Evolutionary conservation across 2,888 invertebrate species (phyloP), one percentile per base, ranked within the genome.

Genomic region (Drosophila niveifrons): DNA sequence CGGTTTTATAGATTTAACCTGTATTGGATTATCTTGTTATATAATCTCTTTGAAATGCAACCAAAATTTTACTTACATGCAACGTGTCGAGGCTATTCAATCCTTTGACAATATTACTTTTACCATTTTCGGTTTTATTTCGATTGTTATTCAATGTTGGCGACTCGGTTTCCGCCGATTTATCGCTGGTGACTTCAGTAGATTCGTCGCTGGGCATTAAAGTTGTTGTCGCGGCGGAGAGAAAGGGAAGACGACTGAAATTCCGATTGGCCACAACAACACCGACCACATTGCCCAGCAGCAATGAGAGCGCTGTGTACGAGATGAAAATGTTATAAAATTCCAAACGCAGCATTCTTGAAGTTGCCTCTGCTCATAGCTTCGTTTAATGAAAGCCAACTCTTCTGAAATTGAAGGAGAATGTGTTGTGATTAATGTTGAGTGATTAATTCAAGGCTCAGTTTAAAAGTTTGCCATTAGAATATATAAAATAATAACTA

Each of bases 311-410:
- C 34, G 29, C 51, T 7, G 51, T 28, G 34, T 39, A 62, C 7
- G 57, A 23, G 10, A 74, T 34, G 10, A 74, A 47, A 7, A 52
- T n/a, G 6, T 59, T 59, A 63, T 39, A 56, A 4, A 69, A 31
- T 13, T 58, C 55, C 47, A 74, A 15, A 46, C 58, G 47, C 65
- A 52, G 58, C 75, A 78, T 75, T 31, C 50, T 75, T 62, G 6
- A 17, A 18, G 10, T 18, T 11, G 13, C n/a, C 11, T n/a, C 18
- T 48, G 61, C 29, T 50, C 78, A 74, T 75, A 56, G 34, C 56
- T 74, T 7, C 9, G 13, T 23, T 10, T n/a, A 31, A 31, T 1
- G 6, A 11, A 17, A 29, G 3, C 18, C 4, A 8, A 9, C 2
- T 13, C 9, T 10, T 18, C 72, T 73, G 71, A 6, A 74, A 74